Percentiles rank a stretch among this genome's conserved stretches.
Conservation (phyloP, 2,797 vertebrate species). For the Falco berigora region DNA sequence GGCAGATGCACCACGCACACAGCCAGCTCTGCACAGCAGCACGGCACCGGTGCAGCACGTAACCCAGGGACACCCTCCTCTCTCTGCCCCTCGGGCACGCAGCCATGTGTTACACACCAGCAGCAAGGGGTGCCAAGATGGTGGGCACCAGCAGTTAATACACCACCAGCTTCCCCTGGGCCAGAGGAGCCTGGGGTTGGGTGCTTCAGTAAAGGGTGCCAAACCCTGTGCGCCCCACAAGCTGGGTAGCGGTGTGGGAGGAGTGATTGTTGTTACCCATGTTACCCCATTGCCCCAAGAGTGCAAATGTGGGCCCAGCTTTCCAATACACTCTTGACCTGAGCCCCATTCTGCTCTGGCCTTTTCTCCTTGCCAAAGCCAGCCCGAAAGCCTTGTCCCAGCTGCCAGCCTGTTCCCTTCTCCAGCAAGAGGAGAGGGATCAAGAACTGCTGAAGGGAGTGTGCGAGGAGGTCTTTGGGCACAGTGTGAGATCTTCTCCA, state of each 20-base stretch:
- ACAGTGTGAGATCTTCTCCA: background rate
- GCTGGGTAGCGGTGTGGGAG: background rate
- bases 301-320: background rate
- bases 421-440: background rate
- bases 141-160: background rate
- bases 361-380: background rate
- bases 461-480: background rate
- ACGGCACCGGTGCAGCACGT: rapidly evolving
- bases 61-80: rapidly evolving
- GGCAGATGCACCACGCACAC: background rate
- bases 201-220: background rate
- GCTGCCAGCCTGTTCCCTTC: background rate
- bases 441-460: background rate
- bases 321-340: background rate
- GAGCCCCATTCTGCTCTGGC: background rate
- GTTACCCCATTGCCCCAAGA: background rate
- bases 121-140: background rate
- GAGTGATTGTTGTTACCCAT: background rate
- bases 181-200: background rate
- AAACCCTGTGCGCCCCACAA: background rate
- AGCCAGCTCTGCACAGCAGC: background rate
- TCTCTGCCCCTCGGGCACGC: rapidly evolving
- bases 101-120: background rate
- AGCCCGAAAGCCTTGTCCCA: background rate
- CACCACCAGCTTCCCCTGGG: rapidly evolving